Base-by-base conservation (phyloP, 2,888 invertebrate species). In the Pyrgus malvae region DNA sequence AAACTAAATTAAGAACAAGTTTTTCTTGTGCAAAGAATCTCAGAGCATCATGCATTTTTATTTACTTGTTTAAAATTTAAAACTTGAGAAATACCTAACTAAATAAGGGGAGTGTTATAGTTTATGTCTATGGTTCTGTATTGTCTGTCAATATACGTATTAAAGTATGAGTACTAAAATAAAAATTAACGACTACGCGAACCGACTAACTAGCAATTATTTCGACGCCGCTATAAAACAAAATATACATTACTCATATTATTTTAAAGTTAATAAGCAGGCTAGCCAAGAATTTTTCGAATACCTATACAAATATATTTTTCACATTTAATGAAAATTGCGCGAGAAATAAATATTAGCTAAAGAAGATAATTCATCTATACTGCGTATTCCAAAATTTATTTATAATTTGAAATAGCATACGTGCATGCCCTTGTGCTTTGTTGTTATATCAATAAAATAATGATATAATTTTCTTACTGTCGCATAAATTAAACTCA, bases 1-100 rank as follows among this genome's bases (percentile, higher is more conserved):
- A 41, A 48, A 11, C n/a, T 25, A 21, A 41, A 41, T 38, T 31
- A 48, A 12, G 23, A 41, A 54, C 41, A 31, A 48, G 35, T 48
- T 41, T 17, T 40, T 54, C 44, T 40, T 40, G 17, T 2, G 31
- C 38, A 11, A 12, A 31, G n/a, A 37, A 17, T 38, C 21, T 11
- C 1, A 29, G 2, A 37, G n/a, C 17, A 29, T 21, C 12, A 31
- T 16, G 31, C 31, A 44, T 19, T 44, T 44, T 27, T 14, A 23
- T 8, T 25, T 41, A 11, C 21, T 21, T 12, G 12, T 31, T 31
- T 35, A 6, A 35, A 35, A 7, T 37, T 37, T 17, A 37, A 37
- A 37, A 21, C 11, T n/a, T 3, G 16, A 35, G 6, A 31, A 31
- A 12, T 3, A 37, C 8, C 6, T n/a, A 37, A 37, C 9, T 37